Percentiles rank a stretch among this genome's conserved stretches.
These are phyloP conservation scores for Edolisoma coerulescens DNA, from an alignment of 2,113 vertebrate species.

Conservation along the genomic window DNA sequence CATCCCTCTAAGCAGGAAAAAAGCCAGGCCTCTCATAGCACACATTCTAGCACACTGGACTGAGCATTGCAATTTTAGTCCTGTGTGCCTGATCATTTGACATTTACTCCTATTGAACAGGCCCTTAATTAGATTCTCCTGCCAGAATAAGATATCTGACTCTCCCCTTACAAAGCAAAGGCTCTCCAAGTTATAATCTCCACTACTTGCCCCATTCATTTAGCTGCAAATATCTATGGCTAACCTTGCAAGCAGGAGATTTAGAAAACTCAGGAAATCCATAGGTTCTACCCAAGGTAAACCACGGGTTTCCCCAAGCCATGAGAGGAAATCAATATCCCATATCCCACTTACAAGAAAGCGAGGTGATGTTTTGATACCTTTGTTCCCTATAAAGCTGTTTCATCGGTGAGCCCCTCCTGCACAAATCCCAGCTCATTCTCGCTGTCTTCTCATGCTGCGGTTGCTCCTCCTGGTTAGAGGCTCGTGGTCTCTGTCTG, in stretches of 20 bases:
- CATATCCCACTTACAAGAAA: neutral
- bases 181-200: conserved; percentile 2
- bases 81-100: neutral
- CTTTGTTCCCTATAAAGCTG: neutral
- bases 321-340: neutral
- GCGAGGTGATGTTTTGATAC: neutral
- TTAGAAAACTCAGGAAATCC: conserved; percentile 38
- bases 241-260: conserved; percentile 33
- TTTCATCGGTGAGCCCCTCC: neutral
- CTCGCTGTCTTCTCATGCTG: neutral
- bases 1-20: neutral
- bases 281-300: conserved; percentile 7
- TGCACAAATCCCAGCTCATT: neutral
- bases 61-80: neutral
- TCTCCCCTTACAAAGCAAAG: neutral
- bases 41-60: neutral
- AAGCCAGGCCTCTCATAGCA: neutral
- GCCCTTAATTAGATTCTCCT: conserved; percentile 23
- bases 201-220: neutral
- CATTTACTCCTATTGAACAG: conserved; percentile 28
- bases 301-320: neutral
- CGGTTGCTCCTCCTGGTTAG: neutral
- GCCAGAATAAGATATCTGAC: neutral
- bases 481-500: neutral
- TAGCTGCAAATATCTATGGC: neutral